Base-by-base conservation (phyloP, 2,888 invertebrate genomes). In the Neria commutata region DNA sequence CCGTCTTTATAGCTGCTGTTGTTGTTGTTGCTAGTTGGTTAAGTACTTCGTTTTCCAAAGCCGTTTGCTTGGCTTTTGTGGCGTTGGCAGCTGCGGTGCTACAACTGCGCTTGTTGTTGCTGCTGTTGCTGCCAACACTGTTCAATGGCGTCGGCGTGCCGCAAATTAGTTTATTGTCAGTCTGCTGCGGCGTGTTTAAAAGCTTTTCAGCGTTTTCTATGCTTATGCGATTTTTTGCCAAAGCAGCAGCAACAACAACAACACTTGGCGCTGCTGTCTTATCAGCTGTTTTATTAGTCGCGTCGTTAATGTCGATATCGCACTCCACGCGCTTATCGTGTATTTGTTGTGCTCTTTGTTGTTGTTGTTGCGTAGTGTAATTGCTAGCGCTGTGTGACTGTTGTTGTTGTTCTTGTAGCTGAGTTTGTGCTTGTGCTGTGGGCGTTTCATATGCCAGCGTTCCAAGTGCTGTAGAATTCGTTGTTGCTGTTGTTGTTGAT, bases 11-110 rank as follows among this genome's bases (percentile, higher is more conserved):
- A 37, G 55, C 50, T 37, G 61, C 56, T 56, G 56, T 54, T 40
- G 60, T 47, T 55, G 62, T 54, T 58, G 50, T 42, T 54, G 52
- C 24, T 50, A 59, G 56, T 48, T 40, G 50, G 59, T 49, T 52
- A 55, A 55, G 56, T 61, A 60, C 52, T 55, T 45, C 26, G 42
- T 54, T 52, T 60, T 54, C 58, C 65, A 61, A 56, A 63, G 61
- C 52, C 62, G 60, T 64, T 66, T 53, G 61, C 60, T 64, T 57
- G 26, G 51, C 49, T 59, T 56, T 53, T 23, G 24, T 58, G 45
- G 21, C 51, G 48, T 8, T 37, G 33, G 47, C 34, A 5, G 42
- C 53, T 46, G 17, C 47, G 47, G 50, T 54, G 29, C 2, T 50
- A n/a, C n/a, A n/a, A 56, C 51, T 42, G n/a, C 11, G 8, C 3